phyloP scores from a whole-genome alignment of 2,113 vertebrate species.

The Nyctereutes procyonoides region DNA sequence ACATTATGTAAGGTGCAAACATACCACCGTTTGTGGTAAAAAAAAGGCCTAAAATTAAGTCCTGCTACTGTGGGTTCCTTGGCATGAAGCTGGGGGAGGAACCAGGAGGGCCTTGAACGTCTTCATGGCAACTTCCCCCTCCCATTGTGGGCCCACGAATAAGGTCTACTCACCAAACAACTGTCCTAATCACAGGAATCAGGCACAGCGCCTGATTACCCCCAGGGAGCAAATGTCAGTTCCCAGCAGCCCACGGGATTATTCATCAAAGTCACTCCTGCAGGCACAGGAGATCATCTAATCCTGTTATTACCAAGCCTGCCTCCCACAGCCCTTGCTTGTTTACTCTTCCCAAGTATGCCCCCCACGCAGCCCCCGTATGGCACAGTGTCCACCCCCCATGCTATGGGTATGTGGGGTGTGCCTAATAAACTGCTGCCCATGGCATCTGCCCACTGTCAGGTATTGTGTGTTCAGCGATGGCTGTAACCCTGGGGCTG shows the following conservation, averaged over 20 bases:
- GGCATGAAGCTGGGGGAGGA: background rate
- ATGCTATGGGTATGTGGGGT: background rate
- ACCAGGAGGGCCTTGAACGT: background rate
- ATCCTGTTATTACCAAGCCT: background rate
- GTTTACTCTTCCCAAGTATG: background rate
- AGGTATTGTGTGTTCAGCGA: background rate
- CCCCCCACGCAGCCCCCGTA: rapidly evolving
- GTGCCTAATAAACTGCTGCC: background rate
- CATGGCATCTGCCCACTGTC: no score
- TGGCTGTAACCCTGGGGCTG: background rate
- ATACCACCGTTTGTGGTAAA: background rate
- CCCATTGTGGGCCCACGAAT: rapidly evolving
- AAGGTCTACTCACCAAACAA: background rate
- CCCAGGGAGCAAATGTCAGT: background rate
- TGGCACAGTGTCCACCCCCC: rapidly evolving
- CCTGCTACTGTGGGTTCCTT: background rate
- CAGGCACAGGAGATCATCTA: background rate
- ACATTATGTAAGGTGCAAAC: background rate
- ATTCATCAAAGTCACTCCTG: background rate
- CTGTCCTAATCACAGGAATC: background rate
- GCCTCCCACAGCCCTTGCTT: background rate
- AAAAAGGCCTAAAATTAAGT: background rate
- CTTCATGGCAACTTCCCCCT: rapidly evolving
- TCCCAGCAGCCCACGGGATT: background rate
- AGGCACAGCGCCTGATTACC: no score